A percentile compares a stretch with the other conserved stretches of the same genome.
These are phyloP conservation scores for Anguilla rostrata DNA, from an alignment of 2,113 vertebrate species.

Conservation along the genomic window DNA sequence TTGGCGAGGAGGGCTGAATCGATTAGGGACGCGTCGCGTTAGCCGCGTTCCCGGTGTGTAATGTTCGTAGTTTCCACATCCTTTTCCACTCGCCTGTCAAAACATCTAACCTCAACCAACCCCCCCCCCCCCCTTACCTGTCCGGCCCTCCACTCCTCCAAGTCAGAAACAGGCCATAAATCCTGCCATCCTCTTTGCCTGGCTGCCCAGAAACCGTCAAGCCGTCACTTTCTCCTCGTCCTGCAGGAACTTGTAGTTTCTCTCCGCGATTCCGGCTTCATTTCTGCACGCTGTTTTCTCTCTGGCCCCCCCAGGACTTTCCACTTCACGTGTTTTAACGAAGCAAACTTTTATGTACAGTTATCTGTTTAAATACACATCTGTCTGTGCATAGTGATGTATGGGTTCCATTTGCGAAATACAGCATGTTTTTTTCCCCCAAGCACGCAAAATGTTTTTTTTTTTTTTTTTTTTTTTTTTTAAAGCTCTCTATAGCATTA, in stretches of 20 bases:
- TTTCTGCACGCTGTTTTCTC: conserved; percentile 48
- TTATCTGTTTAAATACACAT: background rate
- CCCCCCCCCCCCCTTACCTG: background rate
- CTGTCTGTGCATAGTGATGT: background rate
- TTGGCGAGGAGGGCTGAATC: background rate
- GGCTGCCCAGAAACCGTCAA: conserved; percentile 52
- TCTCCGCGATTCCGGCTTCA: conserved; percentile 50
- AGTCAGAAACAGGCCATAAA: conserved; percentile 47
- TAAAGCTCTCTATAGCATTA: background rate
- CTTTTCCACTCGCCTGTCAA: conserved; percentile 28
- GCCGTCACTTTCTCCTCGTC: conserved; percentile 48
- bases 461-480: background rate
- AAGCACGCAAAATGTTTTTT: background rate
- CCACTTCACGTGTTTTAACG: conserved; percentile 47
- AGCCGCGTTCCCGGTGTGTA: background rate
- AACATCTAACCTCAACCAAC: conserved; percentile 5
- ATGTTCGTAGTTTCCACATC: background rate
- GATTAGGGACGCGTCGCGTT: background rate
- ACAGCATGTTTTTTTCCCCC: background rate
- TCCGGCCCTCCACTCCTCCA: background rate
- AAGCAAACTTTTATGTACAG: conserved; percentile 47
- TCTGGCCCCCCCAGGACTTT: conserved; percentile 60
- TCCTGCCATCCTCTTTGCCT: conserved; percentile 48
- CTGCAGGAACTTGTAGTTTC: conserved; percentile 65
- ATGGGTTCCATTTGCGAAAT: background rate